Base-by-base conservation (phyloP, 1,140 invertebrate genomes). In the Zaprionus ornatus region DNA sequence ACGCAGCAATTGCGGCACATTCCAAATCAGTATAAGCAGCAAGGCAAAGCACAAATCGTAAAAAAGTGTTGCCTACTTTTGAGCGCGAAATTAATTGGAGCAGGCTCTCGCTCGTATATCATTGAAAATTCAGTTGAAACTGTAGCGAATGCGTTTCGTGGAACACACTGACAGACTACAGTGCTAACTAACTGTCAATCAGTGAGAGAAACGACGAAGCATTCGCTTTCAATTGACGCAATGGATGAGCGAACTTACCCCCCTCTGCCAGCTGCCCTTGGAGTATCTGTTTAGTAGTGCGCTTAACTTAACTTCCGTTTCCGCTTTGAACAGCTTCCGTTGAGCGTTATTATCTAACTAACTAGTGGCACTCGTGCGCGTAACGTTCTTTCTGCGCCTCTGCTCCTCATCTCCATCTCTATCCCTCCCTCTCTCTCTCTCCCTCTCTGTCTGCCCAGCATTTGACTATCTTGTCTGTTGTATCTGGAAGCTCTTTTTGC, bases 281-380 rank as follows among this genome's bases (percentile, higher is more conserved):
- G 69, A 87, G 83, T 88, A 88, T 90, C 85, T 88, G 84, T 81
- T 88, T 88, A 88, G 84, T 79, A 88, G 85, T 90, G 84, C 85
- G 84, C 84, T 88, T 88, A 88, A 88, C 84, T 88, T 90, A 82
- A 88, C 84, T 88, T 88, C 84, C 84, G 84, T 81, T 88, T 88
- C 84, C 84, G 85, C 85, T 88, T 88, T 90, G 81, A 78, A 73
- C 85, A 70, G 84, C 80, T 79, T 88, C 85, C 84, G 85, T 75
- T 90, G 77, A 84, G 84, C 85, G 85, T 88, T 88, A 88, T 88
- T 88, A 88, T 88, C 84, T 84, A 80, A 88, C 84, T 88, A 88
- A 88, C 84, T 88, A 88, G 85, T 88, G 85, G 81, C 84, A 88
- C 85, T 88, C 84, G 84, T 87, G 84, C 84, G 84, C 85, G 70